Conservation (phyloP, 2,797 vertebrate genomes). For the Yasuhikotakia modesta region DNA sequence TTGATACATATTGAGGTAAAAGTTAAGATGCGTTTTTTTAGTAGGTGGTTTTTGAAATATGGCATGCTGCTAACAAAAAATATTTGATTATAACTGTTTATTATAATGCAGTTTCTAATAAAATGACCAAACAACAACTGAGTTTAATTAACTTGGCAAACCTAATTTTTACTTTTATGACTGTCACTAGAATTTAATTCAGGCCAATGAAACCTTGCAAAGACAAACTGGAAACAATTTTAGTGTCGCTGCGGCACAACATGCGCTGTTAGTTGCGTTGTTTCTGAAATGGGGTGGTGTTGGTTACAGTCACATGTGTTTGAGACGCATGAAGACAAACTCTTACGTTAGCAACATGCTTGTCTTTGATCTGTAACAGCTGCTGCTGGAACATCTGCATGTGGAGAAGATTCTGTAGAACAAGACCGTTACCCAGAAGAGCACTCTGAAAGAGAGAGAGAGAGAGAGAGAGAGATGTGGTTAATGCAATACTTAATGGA, state of each 20-base stretch:
- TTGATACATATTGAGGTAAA: not conserved
- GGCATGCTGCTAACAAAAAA: no score
- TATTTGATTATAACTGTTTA: not conserved
- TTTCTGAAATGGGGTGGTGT: not conserved
- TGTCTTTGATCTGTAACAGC: constrained; percentile 88
- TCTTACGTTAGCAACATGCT: constrained; percentile 87
- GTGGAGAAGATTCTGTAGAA: constrained; percentile 90
- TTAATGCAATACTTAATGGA: constrained; percentile 13
- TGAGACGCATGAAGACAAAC: constrained; percentile 35
- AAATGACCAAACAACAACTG: not conserved
- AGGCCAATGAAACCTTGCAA: constrained; percentile 35
- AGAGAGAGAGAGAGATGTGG: constrained; percentile 9
- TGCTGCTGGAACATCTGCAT: constrained; percentile 89
- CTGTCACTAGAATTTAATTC: not conserved
- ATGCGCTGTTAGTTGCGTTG: not conserved
- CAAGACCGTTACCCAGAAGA: constrained; percentile 80
- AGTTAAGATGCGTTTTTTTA: not conserved
- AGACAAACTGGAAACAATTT: constrained; percentile 16
- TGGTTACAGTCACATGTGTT: not conserved
- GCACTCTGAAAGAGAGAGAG: constrained; percentile 68
- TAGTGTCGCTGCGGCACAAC: constrained; percentile 9
- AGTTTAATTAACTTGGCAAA: no score
- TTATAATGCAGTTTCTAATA: not conserved
- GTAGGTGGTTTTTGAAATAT: not conserved
- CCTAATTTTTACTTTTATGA: not conserved